A percentile compares a stretch with the other conserved stretches of the same genome.
These are phyloP conservation scores for Lycaon pictus DNA, from an alignment of 2,113 vertebrate genomes.

Conservation along the genomic window DNA sequence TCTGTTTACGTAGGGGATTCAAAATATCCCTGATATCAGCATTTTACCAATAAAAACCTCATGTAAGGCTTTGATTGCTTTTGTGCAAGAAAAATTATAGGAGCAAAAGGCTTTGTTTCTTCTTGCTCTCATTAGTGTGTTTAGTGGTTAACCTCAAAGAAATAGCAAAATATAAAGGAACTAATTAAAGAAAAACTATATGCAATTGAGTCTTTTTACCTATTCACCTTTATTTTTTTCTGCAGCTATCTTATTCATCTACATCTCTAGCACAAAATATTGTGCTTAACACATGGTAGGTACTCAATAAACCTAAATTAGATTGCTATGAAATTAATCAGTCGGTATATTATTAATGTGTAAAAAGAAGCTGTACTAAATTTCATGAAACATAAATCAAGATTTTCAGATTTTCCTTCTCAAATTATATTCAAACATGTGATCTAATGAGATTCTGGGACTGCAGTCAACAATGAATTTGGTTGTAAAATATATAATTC, in stretches of 20 bases:
- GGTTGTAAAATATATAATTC: constrained; percentile 12
- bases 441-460: not conserved
- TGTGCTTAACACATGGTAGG: not conserved
- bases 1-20: not conserved
- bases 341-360: not conserved
- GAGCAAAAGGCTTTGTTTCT: not conserved
- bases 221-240: not conserved
- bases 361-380: not conserved
- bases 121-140: not conserved
- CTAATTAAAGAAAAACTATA: not conserved
- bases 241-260: not conserved
- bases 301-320: not conserved
- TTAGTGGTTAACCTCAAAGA: not conserved
- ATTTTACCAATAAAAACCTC: constrained; percentile 34
- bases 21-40: not conserved
- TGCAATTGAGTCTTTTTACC: not conserved
- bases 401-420: constrained; percentile 52
- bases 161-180: not conserved
- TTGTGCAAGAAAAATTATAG: not conserved
- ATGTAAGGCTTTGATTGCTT: not conserved
- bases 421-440: constrained; percentile 18
- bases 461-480: not conserved
- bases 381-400: not conserved
- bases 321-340: not conserved
- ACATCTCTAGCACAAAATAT: not conserved